Base-by-base conservation (phyloP, 1,140 invertebrate genomes). In the Lepidurus packardi region DNA sequence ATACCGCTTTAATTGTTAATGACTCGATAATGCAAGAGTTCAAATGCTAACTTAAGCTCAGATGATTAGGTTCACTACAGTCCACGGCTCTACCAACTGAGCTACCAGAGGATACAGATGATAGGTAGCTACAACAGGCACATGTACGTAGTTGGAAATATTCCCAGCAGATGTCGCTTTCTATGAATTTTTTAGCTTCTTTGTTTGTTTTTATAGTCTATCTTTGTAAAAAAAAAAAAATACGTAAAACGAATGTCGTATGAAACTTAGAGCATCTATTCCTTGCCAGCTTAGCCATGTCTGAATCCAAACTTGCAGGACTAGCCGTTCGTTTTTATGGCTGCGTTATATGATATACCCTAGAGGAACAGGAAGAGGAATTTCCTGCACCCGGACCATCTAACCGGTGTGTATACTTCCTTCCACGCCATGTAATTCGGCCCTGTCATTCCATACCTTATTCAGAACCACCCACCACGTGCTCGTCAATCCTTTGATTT, bases 311-410 rank as follows among this genome's bases (percentile, higher is more conserved):
- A 65, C 53, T 21, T 21, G 34, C 9, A 21, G 53, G 53, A 65
- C 16, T 65, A 65, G 16, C 53, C 21, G 21, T 65, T 21, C 53
- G 16, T 16, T 65, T 65, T 65, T 65, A 65, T 65, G 53, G 53
- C 53, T n/a, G 53, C 53, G 53, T 65, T 65, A 65, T 65, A n/a
- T 65, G 53, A 65, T 65, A 65, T 65, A n/a, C 53, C 53, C 53
- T n/a, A 65, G 53, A 65, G 53, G 21, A 65, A 65, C 53, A 65
- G 53, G 53, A 65, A 65, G 53, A 65, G 21, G 53, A 65, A 65
- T 65, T 65, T 65, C 53, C 53, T 65, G 53, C 47, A 65, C 13
- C 53, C 16, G 53, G 53, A 21, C 21, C 53, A 65, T 65, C 53
- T n/a, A 65, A 4, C 34, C 53, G 21, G 53, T n/a, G 53, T 65